Percentiles rank a stretch among this genome's conserved stretches.
Evolutionary conservation across 1,140 invertebrate genomes (phyloP).

Genomic region (Drosophila sp.): DNA sequence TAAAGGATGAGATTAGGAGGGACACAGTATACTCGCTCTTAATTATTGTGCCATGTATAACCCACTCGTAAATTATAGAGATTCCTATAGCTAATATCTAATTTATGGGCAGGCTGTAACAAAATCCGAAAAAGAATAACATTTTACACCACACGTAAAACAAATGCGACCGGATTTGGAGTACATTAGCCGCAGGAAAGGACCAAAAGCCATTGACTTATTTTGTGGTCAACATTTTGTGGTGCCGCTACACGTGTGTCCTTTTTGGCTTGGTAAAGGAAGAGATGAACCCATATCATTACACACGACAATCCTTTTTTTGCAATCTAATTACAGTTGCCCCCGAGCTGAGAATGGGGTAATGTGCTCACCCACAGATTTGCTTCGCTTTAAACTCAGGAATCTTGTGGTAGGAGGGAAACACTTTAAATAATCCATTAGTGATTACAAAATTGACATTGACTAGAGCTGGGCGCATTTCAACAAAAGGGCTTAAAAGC

Average conservation of each 20-base stretch:
- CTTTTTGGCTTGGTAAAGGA: slow-evolving; percentile 13
- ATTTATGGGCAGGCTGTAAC: slow-evolving; percentile 64
- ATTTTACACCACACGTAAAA: slow-evolving; percentile 57
- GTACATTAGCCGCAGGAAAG: slow-evolving; percentile 65
- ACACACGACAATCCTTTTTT: slow-evolving; percentile 49
- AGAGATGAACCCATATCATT: slow-evolving; percentile 52
- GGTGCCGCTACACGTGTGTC: slow-evolving; percentile 19
- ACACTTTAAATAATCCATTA: slow-evolving; percentile 82
- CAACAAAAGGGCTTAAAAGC: slow-evolving; percentile 80
- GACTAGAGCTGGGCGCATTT: slow-evolving; percentile 26
- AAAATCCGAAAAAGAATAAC: slow-evolving; percentile 21
- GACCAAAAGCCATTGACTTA: slow-evolving; percentile 40
- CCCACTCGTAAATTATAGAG: slow-evolving; percentile 80
- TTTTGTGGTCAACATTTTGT: slow-evolving; percentile 57
- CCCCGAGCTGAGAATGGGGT: slow-evolving; percentile 7
- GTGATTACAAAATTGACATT: slow-evolving; percentile 55
- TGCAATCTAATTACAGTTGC: slow-evolving; percentile 71
- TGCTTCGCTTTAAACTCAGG: slow-evolving; percentile 55
- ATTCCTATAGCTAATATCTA: slow-evolving; percentile 82
- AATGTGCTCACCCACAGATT: slow-evolving; percentile 2
- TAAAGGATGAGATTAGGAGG: background rate
- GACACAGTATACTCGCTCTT: slow-evolving; percentile 15
- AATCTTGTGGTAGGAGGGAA: background rate
- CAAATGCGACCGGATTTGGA: slow-evolving; percentile 73
- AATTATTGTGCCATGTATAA: slow-evolving; percentile 64